Conservation (phyloP, 2,888 invertebrate species). For the Spodoptera littoralis region DNA sequence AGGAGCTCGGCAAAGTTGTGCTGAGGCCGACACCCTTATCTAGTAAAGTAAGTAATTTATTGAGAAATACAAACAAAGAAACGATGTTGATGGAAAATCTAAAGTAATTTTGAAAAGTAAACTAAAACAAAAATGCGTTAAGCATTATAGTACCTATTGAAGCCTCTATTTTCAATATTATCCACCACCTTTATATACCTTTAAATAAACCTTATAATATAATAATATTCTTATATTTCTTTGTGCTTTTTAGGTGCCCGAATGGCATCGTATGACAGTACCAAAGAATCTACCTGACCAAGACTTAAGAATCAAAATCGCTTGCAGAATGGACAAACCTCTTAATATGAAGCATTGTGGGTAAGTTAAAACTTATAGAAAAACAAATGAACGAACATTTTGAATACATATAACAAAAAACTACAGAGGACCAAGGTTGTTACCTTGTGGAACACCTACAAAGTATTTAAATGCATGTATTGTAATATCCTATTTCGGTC, state of each 20-base stretch:
- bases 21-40: conserved; percentile 96
- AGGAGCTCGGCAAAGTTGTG: conserved; percentile 98
- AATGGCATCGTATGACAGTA: conserved; percentile 99
- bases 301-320: conserved; percentile 98
- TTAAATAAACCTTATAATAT: no score
- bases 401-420: no score
- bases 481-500: no score
- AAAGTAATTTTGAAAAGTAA: no score
- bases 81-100: no score
- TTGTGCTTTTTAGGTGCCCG: conserved; percentile 91
- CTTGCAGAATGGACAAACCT: conserved; percentile 99
- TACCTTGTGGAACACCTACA: conserved; percentile 1
- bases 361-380: conserved; percentile 77
- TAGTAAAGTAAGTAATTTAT: conserved; percentile 90
- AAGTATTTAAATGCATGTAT: no score
- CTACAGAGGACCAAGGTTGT: background rate
- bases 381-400: no score
- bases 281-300: conserved; percentile 98
- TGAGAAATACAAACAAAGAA: background rate
- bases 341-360: conserved; percentile 99
- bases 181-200: no score
- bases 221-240: no score
- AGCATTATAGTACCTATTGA: no score
- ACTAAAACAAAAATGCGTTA: no score
- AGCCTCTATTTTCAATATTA: no score